These are phyloP conservation scores for Hylaeus volcanicus DNA, from an alignment of 1,140 invertebrate genomes.

Conservation along the genomic window DNA sequence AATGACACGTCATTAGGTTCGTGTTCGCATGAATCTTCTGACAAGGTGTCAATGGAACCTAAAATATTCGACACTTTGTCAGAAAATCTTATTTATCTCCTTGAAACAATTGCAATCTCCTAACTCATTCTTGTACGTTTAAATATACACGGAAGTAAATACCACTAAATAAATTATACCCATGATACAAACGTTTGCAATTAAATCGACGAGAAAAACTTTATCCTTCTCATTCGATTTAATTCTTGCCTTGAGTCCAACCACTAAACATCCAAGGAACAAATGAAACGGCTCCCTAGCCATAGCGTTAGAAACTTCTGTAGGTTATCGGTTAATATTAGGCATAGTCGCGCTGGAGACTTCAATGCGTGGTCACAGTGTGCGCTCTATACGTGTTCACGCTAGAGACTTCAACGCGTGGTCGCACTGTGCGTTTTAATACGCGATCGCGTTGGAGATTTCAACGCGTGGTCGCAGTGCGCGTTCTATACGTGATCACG, in stretches of 20 bases:
- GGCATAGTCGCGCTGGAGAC: not conserved
- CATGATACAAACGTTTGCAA: too few relatives aligned
- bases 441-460: not conserved
- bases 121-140: too few relatives aligned
- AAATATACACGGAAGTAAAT: too few relatives aligned
- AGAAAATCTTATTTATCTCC: conserved; percentile 32
- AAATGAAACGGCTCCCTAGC: not conserved
- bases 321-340: too few relatives aligned
- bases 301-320: not conserved
- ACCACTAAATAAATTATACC: not conserved
- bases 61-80: conserved; percentile 48
- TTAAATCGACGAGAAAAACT: conserved; percentile 15
- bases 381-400: too few relatives aligned
- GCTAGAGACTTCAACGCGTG: not conserved
- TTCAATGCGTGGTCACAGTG: not conserved
- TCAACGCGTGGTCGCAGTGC: too few relatives aligned
- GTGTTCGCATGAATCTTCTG: conserved; percentile 13
- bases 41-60: conserved; percentile 45
- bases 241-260: not conserved
- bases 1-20: not conserved
- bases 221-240: conserved; percentile 15
- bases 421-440: not conserved
- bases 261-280: not conserved
- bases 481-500: too few relatives aligned
- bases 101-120: not conserved